Conservation (phyloP, 2,113 vertebrate genomes). For the Phalacrocorax brasilianus region DNA sequence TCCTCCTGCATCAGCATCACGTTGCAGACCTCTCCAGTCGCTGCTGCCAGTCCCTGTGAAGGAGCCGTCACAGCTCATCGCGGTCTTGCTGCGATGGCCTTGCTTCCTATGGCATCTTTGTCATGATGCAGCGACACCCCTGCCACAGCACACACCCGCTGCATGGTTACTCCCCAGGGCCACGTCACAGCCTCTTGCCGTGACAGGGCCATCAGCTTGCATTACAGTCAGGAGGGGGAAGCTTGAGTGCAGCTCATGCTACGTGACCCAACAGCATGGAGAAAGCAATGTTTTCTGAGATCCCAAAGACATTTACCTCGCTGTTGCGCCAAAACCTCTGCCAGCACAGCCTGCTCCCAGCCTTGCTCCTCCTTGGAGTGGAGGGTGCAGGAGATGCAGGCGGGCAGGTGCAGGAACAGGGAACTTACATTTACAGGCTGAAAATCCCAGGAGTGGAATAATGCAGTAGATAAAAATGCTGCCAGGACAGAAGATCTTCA, state of each 20-base stretch:
- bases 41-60: background rate
- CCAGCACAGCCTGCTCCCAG: background rate
- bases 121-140: background rate
- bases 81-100: accelerated
- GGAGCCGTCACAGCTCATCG: background rate
- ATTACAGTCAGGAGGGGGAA: background rate
- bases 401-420: background rate
- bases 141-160: background rate
- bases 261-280: background rate
- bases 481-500: background rate
- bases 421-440: background rate
- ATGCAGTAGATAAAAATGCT: background rate
- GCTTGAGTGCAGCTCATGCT: background rate
- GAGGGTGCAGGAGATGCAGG: background rate
- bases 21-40: background rate
- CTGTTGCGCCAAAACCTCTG: background rate
- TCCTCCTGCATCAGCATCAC: accelerated
- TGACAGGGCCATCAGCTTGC: conserved; percentile 8
- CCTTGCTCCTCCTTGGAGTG: background rate
- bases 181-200: background rate
- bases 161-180: background rate
- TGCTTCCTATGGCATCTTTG: accelerated
- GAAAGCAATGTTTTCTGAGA: accelerated
- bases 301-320: background rate
- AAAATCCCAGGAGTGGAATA: background rate